Conservation (phyloP, 1,140 invertebrate species). For the Ectropis grisescens region DNA sequence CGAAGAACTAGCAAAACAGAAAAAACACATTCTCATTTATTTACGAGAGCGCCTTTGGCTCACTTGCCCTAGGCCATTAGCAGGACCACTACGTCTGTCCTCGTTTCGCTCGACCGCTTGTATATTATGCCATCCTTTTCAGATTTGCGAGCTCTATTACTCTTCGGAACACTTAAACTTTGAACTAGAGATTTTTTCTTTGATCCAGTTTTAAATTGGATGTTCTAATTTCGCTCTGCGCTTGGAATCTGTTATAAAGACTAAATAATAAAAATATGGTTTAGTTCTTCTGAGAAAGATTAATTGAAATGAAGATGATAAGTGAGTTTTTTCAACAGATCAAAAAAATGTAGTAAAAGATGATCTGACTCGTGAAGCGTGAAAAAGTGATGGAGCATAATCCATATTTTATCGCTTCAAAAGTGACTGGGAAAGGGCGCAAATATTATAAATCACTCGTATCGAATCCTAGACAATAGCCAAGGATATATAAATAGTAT, state of each 20-base stretch:
- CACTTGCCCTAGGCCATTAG: slow-evolving; percentile 39
- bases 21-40: slow-evolving; percentile 52
- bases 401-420: slow-evolving; percentile 2
- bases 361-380: not conserved
- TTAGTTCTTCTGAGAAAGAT: no score
- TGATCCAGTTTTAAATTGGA: not conserved
- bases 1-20: slow-evolving; percentile 27
- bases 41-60: slow-evolving; percentile 48
- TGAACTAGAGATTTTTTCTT: slow-evolving; percentile 13
- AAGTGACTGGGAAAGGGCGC: not conserved
- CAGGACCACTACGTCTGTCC: slow-evolving; percentile 32
- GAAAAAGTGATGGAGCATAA: not conserved
- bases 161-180: slow-evolving; percentile 35
- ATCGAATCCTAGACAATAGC: slow-evolving; percentile 3
- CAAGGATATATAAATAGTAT: not conserved
- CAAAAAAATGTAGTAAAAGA: no score
- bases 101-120: slow-evolving; percentile 13
- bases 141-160: slow-evolving; percentile 25
- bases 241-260: not conserved
- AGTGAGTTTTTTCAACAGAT: no score
- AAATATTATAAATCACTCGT: slow-evolving; percentile 8
- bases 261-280: not conserved
- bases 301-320: no score
- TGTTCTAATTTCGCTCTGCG: slow-evolving; percentile 4
- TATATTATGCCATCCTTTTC: slow-evolving; percentile 23